phyloP scores from a whole-genome alignment of 2,888 invertebrate genomes.

The Heliconius ismenius region DNA sequence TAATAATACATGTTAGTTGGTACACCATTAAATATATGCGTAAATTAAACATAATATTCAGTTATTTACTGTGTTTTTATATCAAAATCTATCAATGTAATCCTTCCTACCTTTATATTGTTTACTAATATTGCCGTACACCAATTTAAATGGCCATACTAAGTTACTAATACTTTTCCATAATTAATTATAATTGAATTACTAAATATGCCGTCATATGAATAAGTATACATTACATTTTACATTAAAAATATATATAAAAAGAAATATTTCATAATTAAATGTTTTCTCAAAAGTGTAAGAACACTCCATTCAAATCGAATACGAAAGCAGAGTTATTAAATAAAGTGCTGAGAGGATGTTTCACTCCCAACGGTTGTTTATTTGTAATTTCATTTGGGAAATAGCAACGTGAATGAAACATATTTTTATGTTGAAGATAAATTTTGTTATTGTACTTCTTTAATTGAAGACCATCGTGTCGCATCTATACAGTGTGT shows the following conservation, averaged over 20 bases:
- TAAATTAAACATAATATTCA: too few relatives aligned
- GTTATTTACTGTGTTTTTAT: too few relatives aligned
- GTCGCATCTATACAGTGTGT: neutral
- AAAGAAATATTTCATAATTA: constrained; percentile 16
- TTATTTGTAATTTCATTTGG: constrained; percentile 23
- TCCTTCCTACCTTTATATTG: too few relatives aligned
- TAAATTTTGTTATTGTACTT: constrained; percentile 15
- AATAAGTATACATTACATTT: neutral
- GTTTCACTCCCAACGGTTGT: constrained; percentile 10
- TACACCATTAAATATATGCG: too few relatives aligned
- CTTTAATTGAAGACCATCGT: neutral
- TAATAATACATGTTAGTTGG: too few relatives aligned
- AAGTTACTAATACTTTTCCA: too few relatives aligned
- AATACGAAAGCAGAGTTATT: constrained; percentile 25
- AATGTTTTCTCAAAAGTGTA: neutral
- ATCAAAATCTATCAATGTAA: too few relatives aligned
- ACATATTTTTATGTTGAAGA: constrained; percentile 15
- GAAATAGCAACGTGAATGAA: constrained; percentile 20
- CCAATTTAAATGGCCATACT: too few relatives aligned
- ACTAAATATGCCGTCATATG: neutral
- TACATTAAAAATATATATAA: neutral
- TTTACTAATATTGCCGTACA: too few relatives aligned
- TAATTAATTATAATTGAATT: neutral
- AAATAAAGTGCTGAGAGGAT: constrained; percentile 32
- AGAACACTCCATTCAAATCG: neutral